Evolutionary conservation across 2,113 vertebrate species (phyloP), one percentile per base, ranked within the genome.

Genomic region (Dromaius novaehollandiae): DNA sequence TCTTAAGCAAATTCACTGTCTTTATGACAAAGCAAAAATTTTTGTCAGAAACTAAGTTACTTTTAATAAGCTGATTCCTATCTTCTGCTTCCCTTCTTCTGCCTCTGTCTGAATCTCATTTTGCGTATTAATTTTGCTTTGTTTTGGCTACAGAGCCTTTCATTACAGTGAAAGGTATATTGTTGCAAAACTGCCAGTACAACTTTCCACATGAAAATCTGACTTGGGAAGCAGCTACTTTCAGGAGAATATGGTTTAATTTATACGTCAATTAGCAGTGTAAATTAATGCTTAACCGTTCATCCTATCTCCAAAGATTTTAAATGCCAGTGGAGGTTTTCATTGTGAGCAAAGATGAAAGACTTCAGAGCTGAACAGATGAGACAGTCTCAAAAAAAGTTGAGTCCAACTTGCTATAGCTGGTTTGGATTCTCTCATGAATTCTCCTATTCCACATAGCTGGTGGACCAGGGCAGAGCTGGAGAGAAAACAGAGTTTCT

Each of bases 221-320:
- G 68, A 78, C 64, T 84, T 75, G n/a, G 5, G 36, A 95, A 94
- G 60, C 55, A 86, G 74, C 50, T 86, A 36, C 7, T 87, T 84
- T 94, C 93, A 60, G 55, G 91, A 85, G 81, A 93, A 68, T 15
- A 9, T 17, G 16, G 70, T 78, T 96, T 95, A 96, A 95, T 86
- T 97, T 96, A 94, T 94, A 96, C 83, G 93, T 26, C 90, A 95
- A 96, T 97, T 96, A 96, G 78, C 81, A 82, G 90, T 94, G 90
- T 87, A 96, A 96, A 97, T 95, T 96, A 95, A 84, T 96, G 94
- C 65, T 92, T 92, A 85, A 76, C 74, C 82, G 34, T 84, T 95
- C 83, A 86, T 86, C 24, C 10, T 64, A 38, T 87, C 95, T 95
- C 93, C 36, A 63, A 88, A 86, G 95, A 92, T 79, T 95, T 89